These are phyloP conservation scores for Petaurus breviceps DNA, from an alignment of 2,113 vertebrate genomes.

Conservation along the genomic window DNA sequence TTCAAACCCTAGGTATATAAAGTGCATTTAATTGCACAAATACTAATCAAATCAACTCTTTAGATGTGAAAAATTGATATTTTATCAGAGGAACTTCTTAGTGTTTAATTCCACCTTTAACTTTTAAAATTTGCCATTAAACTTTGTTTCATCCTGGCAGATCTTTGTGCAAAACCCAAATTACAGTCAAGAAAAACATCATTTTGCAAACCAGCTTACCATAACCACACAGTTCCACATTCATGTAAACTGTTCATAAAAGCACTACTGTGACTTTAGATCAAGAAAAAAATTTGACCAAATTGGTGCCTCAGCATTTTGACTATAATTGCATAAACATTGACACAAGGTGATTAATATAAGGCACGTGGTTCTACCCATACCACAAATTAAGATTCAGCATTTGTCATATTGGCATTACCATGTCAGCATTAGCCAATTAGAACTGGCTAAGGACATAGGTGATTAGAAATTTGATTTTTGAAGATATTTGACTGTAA, in stretches of 20 bases:
- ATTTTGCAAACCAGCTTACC: conserved; percentile 65
- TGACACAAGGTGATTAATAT: conserved; percentile 71
- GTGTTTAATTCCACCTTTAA: neutral
- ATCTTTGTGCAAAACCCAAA: conserved; percentile 64
- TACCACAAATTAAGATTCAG: conserved; percentile 24
- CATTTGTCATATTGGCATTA: conserved; percentile 2
- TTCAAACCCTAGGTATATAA: conserved; percentile 16
- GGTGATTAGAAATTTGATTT: neutral
- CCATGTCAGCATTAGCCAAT: neutral
- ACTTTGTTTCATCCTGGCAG: conserved; percentile 67
- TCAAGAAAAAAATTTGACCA: conserved; percentile 70
- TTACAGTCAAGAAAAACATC: conserved; percentile 77
- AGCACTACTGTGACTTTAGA: conserved; percentile 61
- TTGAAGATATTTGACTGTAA: neutral
- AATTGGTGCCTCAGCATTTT: conserved; percentile 64
- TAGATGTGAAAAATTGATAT: conserved; percentile 1
- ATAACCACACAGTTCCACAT: conserved; percentile 69
- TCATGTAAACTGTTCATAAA: conserved; percentile 66
- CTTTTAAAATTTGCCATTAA: conserved; percentile 60
- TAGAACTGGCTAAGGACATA: conserved; percentile 1
- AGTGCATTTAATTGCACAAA: conserved; percentile 38
- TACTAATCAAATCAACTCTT: neutral
- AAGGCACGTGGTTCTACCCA: conserved; percentile 47
- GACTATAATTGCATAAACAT: conserved; percentile 68
- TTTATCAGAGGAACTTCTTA: conserved; percentile 33